These are phyloP conservation scores for Bufo gargarizans DNA, from an alignment of 2,113 vertebrate genomes.

Conservation along the genomic window DNA sequence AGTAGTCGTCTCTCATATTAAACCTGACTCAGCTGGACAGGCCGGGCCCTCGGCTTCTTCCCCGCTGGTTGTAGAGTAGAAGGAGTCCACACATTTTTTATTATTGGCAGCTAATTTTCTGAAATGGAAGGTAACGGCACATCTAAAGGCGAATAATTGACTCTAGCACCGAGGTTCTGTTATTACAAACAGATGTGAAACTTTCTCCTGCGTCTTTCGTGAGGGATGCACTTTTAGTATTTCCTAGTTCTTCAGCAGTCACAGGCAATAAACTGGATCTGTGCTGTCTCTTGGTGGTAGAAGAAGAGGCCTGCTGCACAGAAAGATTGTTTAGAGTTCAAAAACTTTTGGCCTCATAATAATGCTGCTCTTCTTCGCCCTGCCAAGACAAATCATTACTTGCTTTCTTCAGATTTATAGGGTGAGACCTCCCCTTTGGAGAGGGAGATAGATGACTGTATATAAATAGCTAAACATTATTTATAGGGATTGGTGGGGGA, in stretches of 20 bases:
- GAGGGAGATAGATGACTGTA: background rate
- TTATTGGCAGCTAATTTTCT: conserved; percentile 52
- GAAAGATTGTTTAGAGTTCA: background rate
- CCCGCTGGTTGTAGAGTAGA: background rate
- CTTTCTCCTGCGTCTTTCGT: background rate
- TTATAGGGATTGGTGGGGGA: too few species aligned
- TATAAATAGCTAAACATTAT: background rate
- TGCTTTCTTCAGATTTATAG: background rate
- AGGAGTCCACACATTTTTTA: conserved; percentile 28
- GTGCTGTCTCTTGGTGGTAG: background rate
- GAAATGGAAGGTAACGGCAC: conserved; percentile 22
- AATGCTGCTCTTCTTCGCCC: background rate
- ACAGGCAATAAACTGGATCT: background rate
- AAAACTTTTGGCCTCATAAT: background rate
- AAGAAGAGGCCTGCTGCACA: background rate
- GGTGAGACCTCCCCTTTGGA: background rate
- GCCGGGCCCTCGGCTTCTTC: background rate
- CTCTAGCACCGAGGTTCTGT: background rate
- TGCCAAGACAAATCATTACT: background rate
- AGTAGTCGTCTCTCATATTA: background rate
- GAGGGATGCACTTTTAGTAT: conserved; percentile 5
- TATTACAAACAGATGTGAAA: conserved; percentile 32
- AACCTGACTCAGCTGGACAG: conserved; percentile 3
- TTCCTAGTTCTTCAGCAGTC: background rate
- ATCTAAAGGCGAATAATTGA: conserved; percentile 28